Conservation (phyloP, 2,888 invertebrate species). For the Lysandra bellargus region DNA sequence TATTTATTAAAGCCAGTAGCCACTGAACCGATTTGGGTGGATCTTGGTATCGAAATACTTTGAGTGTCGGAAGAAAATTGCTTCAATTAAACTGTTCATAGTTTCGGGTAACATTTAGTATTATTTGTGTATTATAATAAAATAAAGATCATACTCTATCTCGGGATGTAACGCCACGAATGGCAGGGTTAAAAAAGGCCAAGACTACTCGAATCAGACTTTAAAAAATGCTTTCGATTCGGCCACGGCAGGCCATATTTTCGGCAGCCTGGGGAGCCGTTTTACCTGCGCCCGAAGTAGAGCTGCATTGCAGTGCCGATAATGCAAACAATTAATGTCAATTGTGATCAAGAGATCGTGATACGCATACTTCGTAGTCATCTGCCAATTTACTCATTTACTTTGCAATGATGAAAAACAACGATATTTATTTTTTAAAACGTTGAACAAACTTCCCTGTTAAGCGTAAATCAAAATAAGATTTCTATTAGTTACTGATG, state of each 20-base stretch:
- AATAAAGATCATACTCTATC: neutral
- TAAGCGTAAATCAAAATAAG: neutral
- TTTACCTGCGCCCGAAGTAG: neutral
- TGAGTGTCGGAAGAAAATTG: no score
- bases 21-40: no score
- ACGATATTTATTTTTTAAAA: neutral
- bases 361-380: neutral
- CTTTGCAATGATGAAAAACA: neutral
- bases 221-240: neutral
- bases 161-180: neutral
- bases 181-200: neutral
- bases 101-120: no score
- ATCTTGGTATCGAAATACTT: no score
- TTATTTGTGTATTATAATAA: no score
- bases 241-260: neutral
- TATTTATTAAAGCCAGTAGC: no score
- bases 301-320: slow-evolving; percentile 7
- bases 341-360: slow-evolving; percentile 7
- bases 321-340: slow-evolving; percentile 4
- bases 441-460: neutral
- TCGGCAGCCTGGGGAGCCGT: neutral
- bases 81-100: no score
- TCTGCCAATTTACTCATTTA: neutral
- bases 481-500: no score
- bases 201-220: neutral